Base-by-base conservation (phyloP, 2,888 invertebrate genomes). In the Sarcophaga subvicina region DNA sequence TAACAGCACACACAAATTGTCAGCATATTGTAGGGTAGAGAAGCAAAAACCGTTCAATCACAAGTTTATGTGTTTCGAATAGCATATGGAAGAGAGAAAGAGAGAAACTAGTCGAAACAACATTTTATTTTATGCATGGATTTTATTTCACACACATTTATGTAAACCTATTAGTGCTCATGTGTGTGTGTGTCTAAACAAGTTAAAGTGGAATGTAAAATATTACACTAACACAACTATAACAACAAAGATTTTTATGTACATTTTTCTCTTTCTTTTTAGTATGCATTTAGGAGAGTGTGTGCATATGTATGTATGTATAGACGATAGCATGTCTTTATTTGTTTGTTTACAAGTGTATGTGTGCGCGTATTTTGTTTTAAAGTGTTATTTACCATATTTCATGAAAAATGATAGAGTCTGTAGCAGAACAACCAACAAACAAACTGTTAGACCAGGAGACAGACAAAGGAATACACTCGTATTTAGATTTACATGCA, bases 181-280 rank as follows among this genome's bases (percentile, higher is more conserved):
- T 49, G 14, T 49, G 47, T 45, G 45, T 67, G 4, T 67, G n/a
- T 20, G 20, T 49, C 6, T 49, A 25, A 14, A 6, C 17, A 59
- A 59, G n/a, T 17, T 59, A 22, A 25, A 70, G 63, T 25, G 37
- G 22, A 62, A 60, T 45, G 69, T 69, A 73, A 80, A 62, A 80
- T 75, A 80, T 80, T 62, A 69, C 73, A 75, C 49, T 54, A 59
- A 45, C 73, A 49, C 25, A 62, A 60, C 49, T 25, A 69, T 69
- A 80, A 80, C 49, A 75, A 10, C 37, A 37, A 37, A 8, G 10
- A 10, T 10, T 37, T 2, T 10, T 10, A 37, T 37, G 10, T 37
- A 37, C 8, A 10, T 37, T 5, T 25, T 37, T 1, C 6, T 37
- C 37, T 37, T 37, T 37, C 37, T 37, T 6, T 37, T 37, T 37